A percentile compares a stretch with the other conserved stretches of the same genome.
These are phyloP conservation scores for Lepidurus couesii DNA, from an alignment of 1,140 invertebrate species.

Conservation along the genomic window DNA sequence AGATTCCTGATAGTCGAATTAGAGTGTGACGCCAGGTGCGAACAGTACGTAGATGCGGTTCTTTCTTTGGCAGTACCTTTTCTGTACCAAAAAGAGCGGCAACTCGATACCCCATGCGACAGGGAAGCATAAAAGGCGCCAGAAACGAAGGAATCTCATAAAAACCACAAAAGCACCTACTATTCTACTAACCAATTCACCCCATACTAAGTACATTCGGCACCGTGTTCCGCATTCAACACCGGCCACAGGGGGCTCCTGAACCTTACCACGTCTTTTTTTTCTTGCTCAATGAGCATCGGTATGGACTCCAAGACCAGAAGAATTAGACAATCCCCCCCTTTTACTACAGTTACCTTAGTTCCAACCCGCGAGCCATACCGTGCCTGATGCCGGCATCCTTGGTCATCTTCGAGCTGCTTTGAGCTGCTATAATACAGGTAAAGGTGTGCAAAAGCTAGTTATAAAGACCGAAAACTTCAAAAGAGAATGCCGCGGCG, in stretches of 20 bases:
- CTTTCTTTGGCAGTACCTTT: too few relatives aligned
- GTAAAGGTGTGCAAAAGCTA: neutral
- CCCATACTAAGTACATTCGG: neutral
- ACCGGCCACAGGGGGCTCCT: neutral
- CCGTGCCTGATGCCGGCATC: neutral
- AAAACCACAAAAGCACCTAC: neutral
- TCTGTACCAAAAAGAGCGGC: neutral
- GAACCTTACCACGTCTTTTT: neutral
- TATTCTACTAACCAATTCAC: constrained; percentile 3
- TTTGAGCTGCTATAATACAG: neutral
- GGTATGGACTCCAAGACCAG: neutral
- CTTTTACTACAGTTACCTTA: neutral
- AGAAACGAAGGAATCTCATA: neutral
- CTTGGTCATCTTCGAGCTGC: neutral
- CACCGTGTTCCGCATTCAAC: neutral
- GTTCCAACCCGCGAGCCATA: neutral
- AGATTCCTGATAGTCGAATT: too few relatives aligned
- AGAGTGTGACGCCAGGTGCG: too few relatives aligned
- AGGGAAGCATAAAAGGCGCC: too few relatives aligned
- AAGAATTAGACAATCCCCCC: neutral
- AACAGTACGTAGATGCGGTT: too few relatives aligned
- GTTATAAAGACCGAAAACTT: neutral
- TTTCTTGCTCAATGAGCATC: neutral
- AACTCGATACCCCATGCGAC: neutral
- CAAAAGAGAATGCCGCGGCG: neutral